Conservation (phyloP, 2,113 vertebrate species). For the Bothrops jararaca region DNA sequence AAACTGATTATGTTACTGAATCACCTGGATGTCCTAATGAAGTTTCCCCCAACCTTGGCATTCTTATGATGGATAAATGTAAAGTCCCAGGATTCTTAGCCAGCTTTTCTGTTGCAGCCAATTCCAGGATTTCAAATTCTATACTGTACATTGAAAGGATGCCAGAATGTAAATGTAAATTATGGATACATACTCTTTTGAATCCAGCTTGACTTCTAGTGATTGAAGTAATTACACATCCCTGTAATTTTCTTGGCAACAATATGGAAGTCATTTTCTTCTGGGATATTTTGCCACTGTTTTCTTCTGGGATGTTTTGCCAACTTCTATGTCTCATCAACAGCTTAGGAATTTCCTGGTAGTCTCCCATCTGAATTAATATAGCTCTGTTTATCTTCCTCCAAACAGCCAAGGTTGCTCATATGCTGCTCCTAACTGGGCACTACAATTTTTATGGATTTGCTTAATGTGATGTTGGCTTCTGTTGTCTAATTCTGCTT, state of each 20-base stretch:
- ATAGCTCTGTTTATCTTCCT: background rate
- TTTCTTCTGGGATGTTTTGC: background rate
- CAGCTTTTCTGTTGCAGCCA: background rate
- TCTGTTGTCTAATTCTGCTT: background rate
- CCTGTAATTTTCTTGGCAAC: background rate
- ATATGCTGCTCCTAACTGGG: background rate
- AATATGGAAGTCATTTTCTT: background rate
- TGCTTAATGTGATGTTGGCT: background rate
- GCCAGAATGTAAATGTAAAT: background rate
- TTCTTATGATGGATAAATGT: background rate
- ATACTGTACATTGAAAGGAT: background rate
- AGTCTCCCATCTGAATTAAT: background rate
- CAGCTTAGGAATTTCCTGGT: background rate
- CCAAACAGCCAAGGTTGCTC: background rate
- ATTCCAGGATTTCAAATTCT: background rate
- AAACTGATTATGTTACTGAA: background rate
- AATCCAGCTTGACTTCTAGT: background rate
- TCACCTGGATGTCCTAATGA: background rate
- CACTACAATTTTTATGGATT: background rate
- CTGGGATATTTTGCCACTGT: background rate
- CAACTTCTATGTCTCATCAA: background rate
- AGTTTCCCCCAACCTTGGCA: background rate
- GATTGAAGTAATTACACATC: background rate
- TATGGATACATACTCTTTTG: background rate
- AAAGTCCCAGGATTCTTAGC: background rate